Conservation (phyloP, 2,888 invertebrate genomes). For the Ennomos erosarius region DNA sequence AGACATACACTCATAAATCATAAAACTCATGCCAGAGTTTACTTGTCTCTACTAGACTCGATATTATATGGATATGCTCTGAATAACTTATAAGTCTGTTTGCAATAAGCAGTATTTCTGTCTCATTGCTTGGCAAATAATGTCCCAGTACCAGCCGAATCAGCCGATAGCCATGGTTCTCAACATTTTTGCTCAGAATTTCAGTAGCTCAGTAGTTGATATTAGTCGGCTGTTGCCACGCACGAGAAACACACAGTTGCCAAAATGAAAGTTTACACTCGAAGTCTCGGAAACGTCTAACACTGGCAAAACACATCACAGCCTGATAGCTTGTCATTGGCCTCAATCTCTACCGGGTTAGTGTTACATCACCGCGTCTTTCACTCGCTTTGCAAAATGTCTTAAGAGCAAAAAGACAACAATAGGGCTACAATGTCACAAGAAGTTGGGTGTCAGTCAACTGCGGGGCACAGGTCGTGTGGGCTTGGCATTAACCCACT, state of each 20-base stretch:
- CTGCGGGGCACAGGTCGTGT: conserved; percentile 68
- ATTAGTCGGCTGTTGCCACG: conserved; percentile 1
- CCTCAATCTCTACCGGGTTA: conserved; percentile 46
- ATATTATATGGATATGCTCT: too few relatives aligned
- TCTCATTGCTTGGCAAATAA: too few relatives aligned
- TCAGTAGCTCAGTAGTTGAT: too few relatives aligned
- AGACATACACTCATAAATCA: too few relatives aligned
- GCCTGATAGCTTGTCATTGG: conserved; percentile 56
- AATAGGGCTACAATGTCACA: conserved; percentile 54
- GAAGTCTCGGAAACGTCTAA: background rate
- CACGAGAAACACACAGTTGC: background rate
- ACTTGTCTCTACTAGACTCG: too few relatives aligned
- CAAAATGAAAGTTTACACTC: conserved; percentile 17
- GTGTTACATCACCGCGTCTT: conserved; percentile 52
- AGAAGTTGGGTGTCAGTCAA: conserved; percentile 66
- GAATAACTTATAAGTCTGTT: too few relatives aligned
- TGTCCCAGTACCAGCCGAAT: too few relatives aligned
- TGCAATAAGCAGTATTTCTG: too few relatives aligned
- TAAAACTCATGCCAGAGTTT: too few relatives aligned
- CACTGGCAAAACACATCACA: conserved; percentile 14
- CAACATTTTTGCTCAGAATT: too few relatives aligned
- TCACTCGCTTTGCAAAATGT: conserved; percentile 49
- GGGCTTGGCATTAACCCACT: conserved; percentile 83
- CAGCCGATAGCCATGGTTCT: too few relatives aligned
- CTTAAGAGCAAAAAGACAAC: conserved; percentile 49